phyloP scores from a whole-genome alignment of 1,140 invertebrate genomes.

The Belonocnema kinseyi region DNA sequence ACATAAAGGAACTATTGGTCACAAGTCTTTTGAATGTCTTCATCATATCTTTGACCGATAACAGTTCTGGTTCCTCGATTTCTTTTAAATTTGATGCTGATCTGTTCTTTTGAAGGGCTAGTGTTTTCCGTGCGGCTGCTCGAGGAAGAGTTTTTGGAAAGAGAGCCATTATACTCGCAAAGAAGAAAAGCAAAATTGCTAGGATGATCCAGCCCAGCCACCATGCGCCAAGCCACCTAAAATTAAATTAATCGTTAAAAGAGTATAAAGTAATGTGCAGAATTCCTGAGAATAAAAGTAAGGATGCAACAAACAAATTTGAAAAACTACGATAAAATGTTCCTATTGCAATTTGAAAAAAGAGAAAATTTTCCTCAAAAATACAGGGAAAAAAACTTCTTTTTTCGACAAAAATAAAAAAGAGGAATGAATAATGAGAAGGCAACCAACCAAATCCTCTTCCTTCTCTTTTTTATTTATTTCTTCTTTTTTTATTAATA shows the following conservation, averaged over 20 bases:
- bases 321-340: no score
- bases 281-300: no score
- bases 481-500: no score
- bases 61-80: slow-evolving; percentile 64
- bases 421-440: no score
- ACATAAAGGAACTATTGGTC: slow-evolving; percentile 81
- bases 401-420: no score
- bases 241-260: background rate
- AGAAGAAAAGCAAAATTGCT: slow-evolving; percentile 79
- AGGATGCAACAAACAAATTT: no score
- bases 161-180: slow-evolving; percentile 79
- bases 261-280: no score
- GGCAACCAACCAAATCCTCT: no score
- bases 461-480: no score
- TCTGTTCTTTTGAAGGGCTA: slow-evolving; percentile 72
- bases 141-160: slow-evolving; percentile 82
- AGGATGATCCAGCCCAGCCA: slow-evolving; percentile 87
- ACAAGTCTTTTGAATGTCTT: slow-evolving; percentile 79
- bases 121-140: slow-evolving; percentile 76
- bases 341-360: no score
- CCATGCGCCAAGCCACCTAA: slow-evolving; percentile 85
- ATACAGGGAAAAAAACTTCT: no score
- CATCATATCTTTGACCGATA: slow-evolving; percentile 78
- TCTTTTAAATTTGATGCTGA: slow-evolving; percentile 64
- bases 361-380: no score